These are phyloP conservation scores for Distichodus sexfasciatus DNA, from an alignment of 2,797 vertebrate species.

Conservation along the genomic window DNA sequence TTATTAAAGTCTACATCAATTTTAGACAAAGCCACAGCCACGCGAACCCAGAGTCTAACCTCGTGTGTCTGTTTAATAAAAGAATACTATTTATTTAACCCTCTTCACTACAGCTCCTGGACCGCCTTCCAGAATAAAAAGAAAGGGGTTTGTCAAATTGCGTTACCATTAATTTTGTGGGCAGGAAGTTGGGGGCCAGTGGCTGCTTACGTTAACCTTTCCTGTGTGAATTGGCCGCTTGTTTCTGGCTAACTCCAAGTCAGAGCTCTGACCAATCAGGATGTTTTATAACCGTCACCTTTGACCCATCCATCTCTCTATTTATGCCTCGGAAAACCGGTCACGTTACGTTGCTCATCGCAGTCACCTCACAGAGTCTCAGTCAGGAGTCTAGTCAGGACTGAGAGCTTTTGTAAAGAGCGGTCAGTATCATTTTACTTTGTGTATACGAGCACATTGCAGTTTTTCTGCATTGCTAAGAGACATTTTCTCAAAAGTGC, in stretches of 20 bases:
- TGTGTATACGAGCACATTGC: constrained; percentile 47
- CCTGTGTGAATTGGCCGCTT: constrained; percentile 70
- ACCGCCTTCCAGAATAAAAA: not conserved
- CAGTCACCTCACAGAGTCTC: constrained; percentile 66
- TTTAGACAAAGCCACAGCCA: not conserved
- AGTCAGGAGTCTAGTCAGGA: constrained; percentile 56
- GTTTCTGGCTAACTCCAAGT: constrained; percentile 56
- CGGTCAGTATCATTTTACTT: constrained; percentile 30
- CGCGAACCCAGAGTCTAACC: not conserved
- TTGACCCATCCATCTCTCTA: constrained; percentile 64
- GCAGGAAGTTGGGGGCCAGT: constrained; percentile 62
- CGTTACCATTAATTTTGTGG: constrained; percentile 63
- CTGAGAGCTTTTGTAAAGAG: constrained; percentile 61
- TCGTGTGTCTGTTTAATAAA: not conserved
- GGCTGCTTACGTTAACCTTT: constrained; percentile 53
- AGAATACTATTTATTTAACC: constrained; percentile 2
- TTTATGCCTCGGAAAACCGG: constrained; percentile 72
- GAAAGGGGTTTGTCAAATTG: constrained; percentile 48
- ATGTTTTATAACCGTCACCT: constrained; percentile 75
- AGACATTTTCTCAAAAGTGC: constrained; percentile 10
- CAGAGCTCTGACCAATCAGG: constrained; percentile 53
- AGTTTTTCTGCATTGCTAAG: constrained; percentile 29
- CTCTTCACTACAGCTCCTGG: not conserved
- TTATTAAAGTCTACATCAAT: not conserved
- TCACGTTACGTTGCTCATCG: constrained; percentile 69